Evolutionary conservation across 2,888 invertebrate genomes (phyloP).

Genomic region (Idaea aversata): DNA sequence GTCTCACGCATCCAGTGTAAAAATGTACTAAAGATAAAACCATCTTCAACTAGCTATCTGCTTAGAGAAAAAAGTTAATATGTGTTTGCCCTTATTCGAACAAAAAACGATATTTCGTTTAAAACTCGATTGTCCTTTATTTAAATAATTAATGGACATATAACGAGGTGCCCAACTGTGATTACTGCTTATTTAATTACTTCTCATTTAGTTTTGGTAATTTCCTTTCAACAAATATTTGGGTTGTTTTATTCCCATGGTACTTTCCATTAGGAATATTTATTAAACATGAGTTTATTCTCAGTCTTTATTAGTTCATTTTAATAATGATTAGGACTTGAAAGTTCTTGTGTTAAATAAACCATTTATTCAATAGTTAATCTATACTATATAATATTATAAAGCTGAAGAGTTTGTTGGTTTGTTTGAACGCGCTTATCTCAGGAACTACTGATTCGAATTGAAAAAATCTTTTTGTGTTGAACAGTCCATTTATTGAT

Average conservation of each 20-base stretch:
- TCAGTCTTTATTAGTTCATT: neutral
- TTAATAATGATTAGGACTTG: neutral
- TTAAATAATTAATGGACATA: constrained; percentile 24
- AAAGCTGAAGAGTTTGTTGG: too few relatives aligned
- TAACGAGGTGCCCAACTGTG: constrained; percentile 22
- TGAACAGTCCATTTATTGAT: neutral
- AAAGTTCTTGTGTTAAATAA: neutral
- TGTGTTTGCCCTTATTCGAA: neutral
- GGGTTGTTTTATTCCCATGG: neutral
- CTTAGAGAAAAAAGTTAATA: too few relatives aligned
- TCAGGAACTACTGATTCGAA: too few relatives aligned
- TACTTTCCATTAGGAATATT: neutral
- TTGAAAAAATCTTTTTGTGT: too few relatives aligned
- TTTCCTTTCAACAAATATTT: constrained; percentile 13
- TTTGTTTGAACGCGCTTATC: too few relatives aligned
- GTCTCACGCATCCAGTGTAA: too few relatives aligned
- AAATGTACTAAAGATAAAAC: too few relatives aligned
- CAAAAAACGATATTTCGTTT: neutral
- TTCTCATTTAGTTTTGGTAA: constrained; percentile 10
- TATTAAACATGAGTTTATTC: neutral
- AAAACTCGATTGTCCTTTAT: constrained; percentile 1
- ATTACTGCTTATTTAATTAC: constrained; percentile 26
- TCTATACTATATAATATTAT: too few relatives aligned
- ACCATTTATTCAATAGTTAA: neutral
- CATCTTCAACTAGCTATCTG: too few relatives aligned